A percentile compares a stretch with the other conserved stretches of the same genome.
phyloP scores from a whole-genome alignment of 1,140 invertebrate species.

The Drosophila neocordata region DNA sequence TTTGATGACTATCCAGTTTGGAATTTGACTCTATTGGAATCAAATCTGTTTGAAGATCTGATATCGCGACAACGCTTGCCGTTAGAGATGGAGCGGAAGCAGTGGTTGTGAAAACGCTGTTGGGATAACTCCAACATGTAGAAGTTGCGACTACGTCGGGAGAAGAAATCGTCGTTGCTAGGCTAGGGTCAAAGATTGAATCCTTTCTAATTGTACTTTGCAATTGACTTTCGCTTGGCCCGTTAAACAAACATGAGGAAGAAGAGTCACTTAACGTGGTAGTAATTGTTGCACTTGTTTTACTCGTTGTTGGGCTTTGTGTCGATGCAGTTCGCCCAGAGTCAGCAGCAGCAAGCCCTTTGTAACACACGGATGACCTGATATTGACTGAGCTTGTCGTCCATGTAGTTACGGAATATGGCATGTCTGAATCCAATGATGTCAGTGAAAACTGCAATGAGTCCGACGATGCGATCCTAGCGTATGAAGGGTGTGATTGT shows the following conservation, averaged over 20 bases:
- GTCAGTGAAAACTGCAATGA: slow-evolving; percentile 3
- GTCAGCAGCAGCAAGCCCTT: slow-evolving; percentile 5
- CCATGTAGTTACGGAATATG: slow-evolving; percentile 22
- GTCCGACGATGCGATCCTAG: not conserved
- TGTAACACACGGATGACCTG: not conserved
- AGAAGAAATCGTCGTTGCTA: slow-evolving; percentile 21
- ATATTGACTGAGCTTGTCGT: slow-evolving; percentile 24
- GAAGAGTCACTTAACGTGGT: slow-evolving; percentile 28
- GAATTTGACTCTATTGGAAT: not conserved
- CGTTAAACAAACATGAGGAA: slow-evolving; percentile 22
- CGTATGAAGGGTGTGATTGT: slow-evolving; percentile 2
- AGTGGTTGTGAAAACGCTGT: slow-evolving; percentile 53
- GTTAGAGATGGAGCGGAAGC: slow-evolving; percentile 9
- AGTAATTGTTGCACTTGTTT: not conserved
- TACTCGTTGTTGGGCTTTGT: not conserved
- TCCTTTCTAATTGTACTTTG: not conserved
- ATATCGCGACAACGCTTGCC: not conserved
- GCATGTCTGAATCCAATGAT: slow-evolving; percentile 23
- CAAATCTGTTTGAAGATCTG: not conserved
- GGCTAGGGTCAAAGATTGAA: not conserved
- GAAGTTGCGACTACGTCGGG: slow-evolving; percentile 29
- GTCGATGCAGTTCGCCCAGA: slow-evolving; percentile 1
- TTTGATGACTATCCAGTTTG: slow-evolving; percentile 2
- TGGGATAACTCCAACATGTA: slow-evolving; percentile 9
- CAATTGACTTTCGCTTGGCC: not conserved